Evolutionary conservation across 2,888 invertebrate genomes (phyloP).

Genomic region (Anagyrus pseudococci): DNA sequence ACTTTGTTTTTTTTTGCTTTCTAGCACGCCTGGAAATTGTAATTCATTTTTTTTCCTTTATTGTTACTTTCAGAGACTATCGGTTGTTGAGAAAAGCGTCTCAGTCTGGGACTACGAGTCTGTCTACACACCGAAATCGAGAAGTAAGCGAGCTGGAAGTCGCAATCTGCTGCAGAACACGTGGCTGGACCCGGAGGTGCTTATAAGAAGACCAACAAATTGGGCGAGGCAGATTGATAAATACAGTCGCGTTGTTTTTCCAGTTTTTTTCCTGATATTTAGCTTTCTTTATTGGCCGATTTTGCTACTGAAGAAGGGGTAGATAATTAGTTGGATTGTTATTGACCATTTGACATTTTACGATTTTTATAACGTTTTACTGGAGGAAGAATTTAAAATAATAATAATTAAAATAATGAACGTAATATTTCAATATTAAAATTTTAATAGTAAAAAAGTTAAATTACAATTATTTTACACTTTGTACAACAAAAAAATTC

Average conservation of each 20-base stretch:
- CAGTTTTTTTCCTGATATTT: constrained; percentile 79
- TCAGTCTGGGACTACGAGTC: constrained; percentile 57
- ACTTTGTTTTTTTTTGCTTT: not conserved
- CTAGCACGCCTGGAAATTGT: not conserved
- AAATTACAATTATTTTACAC: too few species aligned
- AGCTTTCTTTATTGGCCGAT: constrained; percentile 82
- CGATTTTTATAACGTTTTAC: too few species aligned
- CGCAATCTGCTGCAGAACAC: constrained; percentile 54
- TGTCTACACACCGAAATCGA: constrained; percentile 43
- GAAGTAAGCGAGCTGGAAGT: constrained; percentile 50
- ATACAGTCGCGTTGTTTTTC: constrained; percentile 78
- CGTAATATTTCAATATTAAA: too few species aligned
- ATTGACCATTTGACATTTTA: too few species aligned
- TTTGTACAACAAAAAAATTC: too few species aligned
- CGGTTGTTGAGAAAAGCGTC: constrained; percentile 71
- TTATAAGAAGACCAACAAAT: constrained; percentile 66
- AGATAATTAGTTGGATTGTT: constrained; percentile 25
- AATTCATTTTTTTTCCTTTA: not conserved
- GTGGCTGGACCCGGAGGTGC: constrained; percentile 57
- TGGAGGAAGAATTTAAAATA: too few species aligned
- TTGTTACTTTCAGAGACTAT: constrained; percentile 65
- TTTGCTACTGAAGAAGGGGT: constrained; percentile 73
- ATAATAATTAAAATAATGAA: too few species aligned
- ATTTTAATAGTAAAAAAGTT: too few species aligned
- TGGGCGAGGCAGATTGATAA: constrained; percentile 82